phyloP scores from a whole-genome alignment of 2,888 invertebrate genomes.

The Dastarcus helophoroides region DNA sequence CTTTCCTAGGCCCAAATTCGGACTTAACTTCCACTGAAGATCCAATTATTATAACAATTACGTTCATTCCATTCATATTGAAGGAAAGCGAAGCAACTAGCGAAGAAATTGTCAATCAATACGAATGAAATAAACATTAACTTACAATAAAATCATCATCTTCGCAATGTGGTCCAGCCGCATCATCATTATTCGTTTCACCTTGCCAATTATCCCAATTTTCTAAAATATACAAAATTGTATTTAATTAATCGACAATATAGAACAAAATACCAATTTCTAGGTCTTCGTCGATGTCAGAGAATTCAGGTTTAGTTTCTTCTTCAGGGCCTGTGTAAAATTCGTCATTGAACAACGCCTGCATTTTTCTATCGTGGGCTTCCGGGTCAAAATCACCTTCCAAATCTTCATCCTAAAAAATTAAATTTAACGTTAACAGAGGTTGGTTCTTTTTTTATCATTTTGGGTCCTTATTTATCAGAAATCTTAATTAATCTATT shows the following conservation, averaged over 20 bases:
- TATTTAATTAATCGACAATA: no score
- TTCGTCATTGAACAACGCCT: slow-evolving; percentile 72
- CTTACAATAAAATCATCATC: slow-evolving; percentile 59
- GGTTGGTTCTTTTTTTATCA: no score
- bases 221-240: slow-evolving; percentile 34
- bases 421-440: no score
- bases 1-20: no score
- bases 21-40: no score
- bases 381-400: slow-evolving; percentile 87
- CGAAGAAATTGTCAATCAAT: no score
- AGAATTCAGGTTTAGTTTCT: slow-evolving; percentile 74
- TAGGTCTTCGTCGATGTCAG: slow-evolving; percentile 61
- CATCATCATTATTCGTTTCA: slow-evolving; percentile 24
- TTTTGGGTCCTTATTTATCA: no score
- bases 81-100: no score
- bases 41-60: no score
- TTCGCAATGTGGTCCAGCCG: slow-evolving; percentile 51
- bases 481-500: no score
- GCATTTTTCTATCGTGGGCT: slow-evolving; percentile 79
- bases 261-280: neutral
- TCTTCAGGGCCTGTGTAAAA: slow-evolving; percentile 66
- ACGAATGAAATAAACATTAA: neutral
- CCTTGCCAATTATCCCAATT: slow-evolving; percentile 57
- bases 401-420: slow-evolving; percentile 59
- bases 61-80: no score